Conservation (phyloP, 2,888 invertebrate species). For the Drosophila picticornis region DNA sequence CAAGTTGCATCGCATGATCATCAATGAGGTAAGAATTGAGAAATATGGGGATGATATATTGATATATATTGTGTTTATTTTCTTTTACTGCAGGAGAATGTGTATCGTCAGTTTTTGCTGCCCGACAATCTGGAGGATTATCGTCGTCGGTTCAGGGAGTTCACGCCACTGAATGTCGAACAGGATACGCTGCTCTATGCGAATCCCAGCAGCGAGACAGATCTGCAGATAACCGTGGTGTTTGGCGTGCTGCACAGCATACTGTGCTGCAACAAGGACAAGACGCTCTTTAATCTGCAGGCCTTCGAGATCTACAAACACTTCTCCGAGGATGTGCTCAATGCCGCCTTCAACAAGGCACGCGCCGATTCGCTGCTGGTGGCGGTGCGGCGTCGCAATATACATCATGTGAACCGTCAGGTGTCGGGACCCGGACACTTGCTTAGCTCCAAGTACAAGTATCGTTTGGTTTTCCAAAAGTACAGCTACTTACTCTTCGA, state of each 20-base stretch:
- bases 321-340: conserved; percentile 89
- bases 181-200: conserved; percentile 62
- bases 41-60: not conserved
- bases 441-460: conserved; percentile 85
- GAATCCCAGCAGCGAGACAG: conserved; percentile 76
- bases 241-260: conserved; percentile 88
- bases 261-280: conserved; percentile 87
- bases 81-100: conserved; percentile 20
- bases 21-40: conserved; percentile 58
- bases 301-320: conserved; percentile 90
- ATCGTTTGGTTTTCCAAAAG: conserved; percentile 77
- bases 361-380: conserved; percentile 88
- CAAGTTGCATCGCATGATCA: conserved; percentile 76
- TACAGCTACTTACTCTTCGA: conserved; percentile 78
- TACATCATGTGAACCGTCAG: conserved; percentile 66
- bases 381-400: conserved; percentile 83
- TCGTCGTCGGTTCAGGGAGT: conserved; percentile 65
- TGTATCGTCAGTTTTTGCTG: conserved; percentile 64
- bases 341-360: conserved; percentile 87
- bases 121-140: conserved; percentile 84
- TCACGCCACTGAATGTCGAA: conserved; percentile 62
- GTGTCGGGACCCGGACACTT: conserved; percentile 83
- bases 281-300: conserved; percentile 88
- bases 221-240: conserved; percentile 75
- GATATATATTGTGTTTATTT: not conserved